Base-by-base conservation (phyloP, 1,140 invertebrate genomes). In the Epicauta chinensis region DNA sequence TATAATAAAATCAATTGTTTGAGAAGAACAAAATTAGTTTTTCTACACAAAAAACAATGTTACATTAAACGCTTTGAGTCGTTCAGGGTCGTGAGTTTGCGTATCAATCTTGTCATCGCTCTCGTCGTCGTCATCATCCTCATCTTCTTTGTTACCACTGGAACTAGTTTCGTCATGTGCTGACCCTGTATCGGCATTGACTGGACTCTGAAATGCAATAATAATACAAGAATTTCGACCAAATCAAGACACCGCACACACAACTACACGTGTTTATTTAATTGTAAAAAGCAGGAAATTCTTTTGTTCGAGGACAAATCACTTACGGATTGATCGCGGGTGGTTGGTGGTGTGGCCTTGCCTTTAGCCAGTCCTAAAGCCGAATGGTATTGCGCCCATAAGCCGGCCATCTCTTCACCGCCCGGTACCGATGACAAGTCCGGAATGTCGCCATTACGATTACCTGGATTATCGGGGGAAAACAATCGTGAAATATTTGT, bases 1-100 rank as follows among this genome's bases (percentile, higher is more conserved):
- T 97, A 80, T 35, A 77, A 77, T 44, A 47, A 41, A 51, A 46
- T 37, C 1, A 39, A 48, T 16, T 1, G 16, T 14, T n/a, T 23
- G 7, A 0, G 1, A 2, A 23, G 23, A 23, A 23, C 4, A 23
- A 23, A 56, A 78, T 84, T n/a, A n/a, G n/a, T n/a, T n/a, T n/a
- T n/a, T n/a, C n/a, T n/a, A n/a, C n/a, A n/a, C n/a, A n/a, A n/a
- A n/a, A n/a, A n/a, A n/a, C n/a, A n/a, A n/a, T n/a, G n/a, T 86
- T 76, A 97, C 93, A 76, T 97, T 97, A 71, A 97, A 97, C 43
- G 94, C 92, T 74, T 97, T 97, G 37, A 97, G 82, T 69, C 93
- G 81, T 74, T 97, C 94, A 0, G 93, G 92, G 75, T 97, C 93
- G 66, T 93, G 88, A 66, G 90, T 82, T 58, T 91, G 84, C 35